phyloP scores from a whole-genome alignment of 2,888 invertebrate species.

The Ametastegia equiseti region DNA sequence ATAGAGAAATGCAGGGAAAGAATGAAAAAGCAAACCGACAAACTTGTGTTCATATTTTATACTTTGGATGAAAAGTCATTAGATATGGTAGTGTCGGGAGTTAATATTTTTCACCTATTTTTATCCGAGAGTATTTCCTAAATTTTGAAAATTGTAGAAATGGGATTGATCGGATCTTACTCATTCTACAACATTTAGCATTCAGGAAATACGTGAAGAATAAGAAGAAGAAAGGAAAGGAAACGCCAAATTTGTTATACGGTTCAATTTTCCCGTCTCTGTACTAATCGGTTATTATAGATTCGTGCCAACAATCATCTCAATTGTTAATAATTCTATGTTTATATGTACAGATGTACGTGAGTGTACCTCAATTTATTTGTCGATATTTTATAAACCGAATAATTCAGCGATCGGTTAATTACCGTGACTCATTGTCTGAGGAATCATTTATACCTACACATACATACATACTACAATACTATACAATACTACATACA shows the following conservation, averaged over 20 bases:
- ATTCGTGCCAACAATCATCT: background rate
- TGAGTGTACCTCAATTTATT: background rate
- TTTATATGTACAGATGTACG: background rate
- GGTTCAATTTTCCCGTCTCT: background rate
- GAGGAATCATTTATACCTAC: too few relatives aligned
- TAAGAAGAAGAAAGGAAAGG: background rate
- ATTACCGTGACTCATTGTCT: conserved; percentile 30
- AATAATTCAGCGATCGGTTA: background rate
- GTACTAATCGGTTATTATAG: background rate
- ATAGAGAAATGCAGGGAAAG: background rate
- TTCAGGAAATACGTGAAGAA: background rate
- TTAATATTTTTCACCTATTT: too few relatives aligned
- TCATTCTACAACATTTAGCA: too few relatives aligned
- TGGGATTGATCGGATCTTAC: too few relatives aligned
- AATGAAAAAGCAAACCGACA: too few relatives aligned
- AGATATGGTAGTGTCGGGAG: too few relatives aligned
- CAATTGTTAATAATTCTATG: background rate
- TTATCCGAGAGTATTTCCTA: too few relatives aligned
- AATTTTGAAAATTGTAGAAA: too few relatives aligned
- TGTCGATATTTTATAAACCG: background rate
- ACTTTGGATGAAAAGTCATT: too few relatives aligned
- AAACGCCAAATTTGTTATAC: background rate
- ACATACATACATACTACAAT: too few relatives aligned
- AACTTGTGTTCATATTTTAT: too few relatives aligned
- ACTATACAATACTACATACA: too few relatives aligned